Evolutionary conservation across 2,113 vertebrate species (phyloP), one percentile per base, ranked within the genome.

Genomic region (Cyprinodon variegatus): DNA sequence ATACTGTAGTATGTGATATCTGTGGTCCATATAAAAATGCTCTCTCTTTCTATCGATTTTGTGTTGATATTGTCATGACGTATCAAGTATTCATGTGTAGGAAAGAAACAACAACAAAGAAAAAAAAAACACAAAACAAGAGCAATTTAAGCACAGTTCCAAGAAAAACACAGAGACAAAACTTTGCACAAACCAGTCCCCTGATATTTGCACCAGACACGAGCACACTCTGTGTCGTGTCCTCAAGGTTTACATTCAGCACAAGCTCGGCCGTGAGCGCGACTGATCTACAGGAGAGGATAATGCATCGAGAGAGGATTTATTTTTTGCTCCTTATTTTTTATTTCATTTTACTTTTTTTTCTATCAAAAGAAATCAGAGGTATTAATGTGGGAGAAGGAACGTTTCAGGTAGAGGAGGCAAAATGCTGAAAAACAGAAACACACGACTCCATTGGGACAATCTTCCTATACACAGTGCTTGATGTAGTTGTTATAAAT

Each of bases 391-490:
- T 29, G 4, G 63, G 74, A 70, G 43, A 68, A 65, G 64, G 46
- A 81, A 82, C 64, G 6, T 67, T 70, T 78, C 48, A 29, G 73
- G 73, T 86, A 68, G 37, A 70, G 79, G 82, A 84, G 77, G 81
- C 62, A 67, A 88, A 74, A 89, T 68, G 73, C 76, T 81, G 81
- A 78, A 64, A 64, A 86, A 74, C 75, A 82, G 73, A 83, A 87
- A 90, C 79, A 86, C 79, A 57, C 80, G 83, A 91, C 81, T 89
- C 88, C 89, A 90, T 90, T 90, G 57, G 90, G 91, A 94, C 91
- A 94, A 94, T 94, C 93, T 95, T 94, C 93, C 94, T 95, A 93
- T 89, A 94, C 92, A 92, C 92, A 94, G 90, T 94, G 90, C 90
- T 94, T 89, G 90, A 90, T 95, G 93, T 95, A 93, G 89, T 95